phyloP scores from a whole-genome alignment of 2,113 vertebrate species.

The Psammodynastes pulverulentus region DNA sequence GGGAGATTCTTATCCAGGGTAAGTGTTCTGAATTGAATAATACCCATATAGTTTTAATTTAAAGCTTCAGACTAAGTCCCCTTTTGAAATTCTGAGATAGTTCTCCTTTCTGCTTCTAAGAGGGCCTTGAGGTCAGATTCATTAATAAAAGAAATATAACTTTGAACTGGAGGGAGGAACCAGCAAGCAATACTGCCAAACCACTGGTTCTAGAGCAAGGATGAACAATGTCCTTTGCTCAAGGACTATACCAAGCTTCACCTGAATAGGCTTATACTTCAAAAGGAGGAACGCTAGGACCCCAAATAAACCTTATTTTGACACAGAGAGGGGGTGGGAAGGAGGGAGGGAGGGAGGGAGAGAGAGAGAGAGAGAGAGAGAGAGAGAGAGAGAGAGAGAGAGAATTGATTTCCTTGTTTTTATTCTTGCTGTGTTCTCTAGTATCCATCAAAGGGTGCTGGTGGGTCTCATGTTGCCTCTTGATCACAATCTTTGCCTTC shows the following conservation, averaged over 20 bases:
- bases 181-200: not conserved
- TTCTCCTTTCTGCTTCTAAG: not conserved
- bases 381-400: no score
- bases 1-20: not conserved
- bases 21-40: not conserved
- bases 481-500: not conserved
- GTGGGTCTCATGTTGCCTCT: not conserved
- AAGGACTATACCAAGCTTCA: not conserved
- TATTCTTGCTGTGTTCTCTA: not conserved
- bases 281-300: not conserved
- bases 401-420: not conserved
- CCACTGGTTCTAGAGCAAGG: not conserved
- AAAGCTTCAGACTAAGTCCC: not conserved
- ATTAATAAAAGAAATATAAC: not conserved
- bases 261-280: not conserved
- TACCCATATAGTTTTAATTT: not conserved
- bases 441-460: not conserved
- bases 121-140: not conserved
- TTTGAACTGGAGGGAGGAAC: not conserved
- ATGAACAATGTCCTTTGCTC: not conserved
- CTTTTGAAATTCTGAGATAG: not conserved
- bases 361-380: not conserved
- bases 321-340: no score
- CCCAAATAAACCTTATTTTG: not conserved
- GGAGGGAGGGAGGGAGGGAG: accelerated